Percentiles rank a stretch among this genome's conserved stretches.
Conservation (phyloP, 2,113 vertebrate species). For the Hiodon tergisus region DNA sequence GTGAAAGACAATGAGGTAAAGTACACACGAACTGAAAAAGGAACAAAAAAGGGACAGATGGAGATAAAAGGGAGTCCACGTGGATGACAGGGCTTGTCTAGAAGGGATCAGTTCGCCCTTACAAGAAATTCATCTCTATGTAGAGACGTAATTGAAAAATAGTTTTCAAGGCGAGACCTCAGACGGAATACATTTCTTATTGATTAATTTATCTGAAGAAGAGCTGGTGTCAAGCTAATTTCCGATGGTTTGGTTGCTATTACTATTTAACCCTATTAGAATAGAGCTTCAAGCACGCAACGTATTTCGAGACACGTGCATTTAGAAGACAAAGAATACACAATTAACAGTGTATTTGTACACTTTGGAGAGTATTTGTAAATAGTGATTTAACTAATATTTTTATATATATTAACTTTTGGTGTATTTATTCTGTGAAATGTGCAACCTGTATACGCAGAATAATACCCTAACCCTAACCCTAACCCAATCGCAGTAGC, state of each 20-base stretch:
- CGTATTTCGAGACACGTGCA: conserved; percentile 36
- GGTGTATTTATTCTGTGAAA: not conserved
- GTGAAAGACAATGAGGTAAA: conserved; percentile 76
- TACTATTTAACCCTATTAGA: conserved; percentile 57
- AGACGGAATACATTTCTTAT: conserved; percentile 66
- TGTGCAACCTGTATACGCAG: too few species aligned
- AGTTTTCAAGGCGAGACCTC: conserved; percentile 56
- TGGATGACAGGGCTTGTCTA: conserved; percentile 57
- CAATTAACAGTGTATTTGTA: not conserved
- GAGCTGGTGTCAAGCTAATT: conserved; percentile 50
- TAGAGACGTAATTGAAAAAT: conserved; percentile 55
- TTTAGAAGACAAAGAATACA: conserved; percentile 17
- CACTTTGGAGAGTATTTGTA: not conserved
- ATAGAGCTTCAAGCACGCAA: not conserved
- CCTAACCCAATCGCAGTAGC: not conserved
- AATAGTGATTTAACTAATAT: not conserved
- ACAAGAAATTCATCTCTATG: conserved; percentile 63
- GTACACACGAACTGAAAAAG: conserved; percentile 61
- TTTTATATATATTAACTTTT: not conserved
- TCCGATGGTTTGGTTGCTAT: not conserved
- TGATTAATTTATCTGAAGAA: conserved; percentile 68
- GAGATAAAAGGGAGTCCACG: conserved; percentile 50
- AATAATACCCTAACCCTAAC: not conserved
- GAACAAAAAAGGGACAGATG: conserved; percentile 80
- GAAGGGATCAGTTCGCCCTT: conserved; percentile 51